These are phyloP conservation scores for Syncerus caffer DNA, from an alignment of 2,797 vertebrate species.

Conservation along the genomic window DNA sequence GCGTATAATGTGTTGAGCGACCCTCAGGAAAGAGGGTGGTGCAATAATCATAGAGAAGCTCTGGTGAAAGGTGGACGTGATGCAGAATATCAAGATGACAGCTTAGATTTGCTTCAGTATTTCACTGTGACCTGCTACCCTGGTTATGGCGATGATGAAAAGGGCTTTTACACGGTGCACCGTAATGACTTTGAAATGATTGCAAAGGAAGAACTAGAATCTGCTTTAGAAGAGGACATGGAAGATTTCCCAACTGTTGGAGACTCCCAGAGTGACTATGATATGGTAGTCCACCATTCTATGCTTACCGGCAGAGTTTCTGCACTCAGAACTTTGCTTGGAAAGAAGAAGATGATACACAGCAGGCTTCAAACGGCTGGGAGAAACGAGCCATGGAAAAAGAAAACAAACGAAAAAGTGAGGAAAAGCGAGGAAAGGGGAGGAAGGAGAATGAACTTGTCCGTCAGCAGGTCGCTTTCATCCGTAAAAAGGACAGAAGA, in stretches of 20 bases:
- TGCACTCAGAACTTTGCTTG: conserved; percentile 94
- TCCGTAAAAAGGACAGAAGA: conserved; percentile 93
- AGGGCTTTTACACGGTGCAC: conserved; percentile 95
- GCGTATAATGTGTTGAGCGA: conserved; percentile 96
- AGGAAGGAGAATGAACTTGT: conserved; percentile 94
- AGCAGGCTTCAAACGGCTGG: conserved; percentile 96
- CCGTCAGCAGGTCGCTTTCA: conserved; percentile 92
- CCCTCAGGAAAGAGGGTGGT: conserved; percentile 96
- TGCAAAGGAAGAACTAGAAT: conserved; percentile 92
- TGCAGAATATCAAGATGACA: conserved; percentile 94
- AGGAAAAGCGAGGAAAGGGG: no score
- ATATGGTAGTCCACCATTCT: conserved; percentile 95
- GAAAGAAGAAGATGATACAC: conserved; percentile 96
- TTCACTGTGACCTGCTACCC: conserved; percentile 97
- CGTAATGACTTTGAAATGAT: conserved; percentile 92
- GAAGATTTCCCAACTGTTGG: conserved; percentile 92
- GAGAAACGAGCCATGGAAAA: conserved; percentile 98
- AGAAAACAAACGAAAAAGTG: conserved; percentile 84
- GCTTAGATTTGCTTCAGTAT: conserved; percentile 91
- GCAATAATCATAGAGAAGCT: conserved; percentile 95
- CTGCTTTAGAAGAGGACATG: conserved; percentile 83
- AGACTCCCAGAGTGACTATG: conserved; percentile 93
- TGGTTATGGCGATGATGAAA: conserved; percentile 92
- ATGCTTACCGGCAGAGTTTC: conserved; percentile 97
- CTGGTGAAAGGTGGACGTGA: conserved; percentile 91